phyloP scores from a whole-genome alignment of 2,888 invertebrate species.

The Erpobdella octoculata region DNA sequence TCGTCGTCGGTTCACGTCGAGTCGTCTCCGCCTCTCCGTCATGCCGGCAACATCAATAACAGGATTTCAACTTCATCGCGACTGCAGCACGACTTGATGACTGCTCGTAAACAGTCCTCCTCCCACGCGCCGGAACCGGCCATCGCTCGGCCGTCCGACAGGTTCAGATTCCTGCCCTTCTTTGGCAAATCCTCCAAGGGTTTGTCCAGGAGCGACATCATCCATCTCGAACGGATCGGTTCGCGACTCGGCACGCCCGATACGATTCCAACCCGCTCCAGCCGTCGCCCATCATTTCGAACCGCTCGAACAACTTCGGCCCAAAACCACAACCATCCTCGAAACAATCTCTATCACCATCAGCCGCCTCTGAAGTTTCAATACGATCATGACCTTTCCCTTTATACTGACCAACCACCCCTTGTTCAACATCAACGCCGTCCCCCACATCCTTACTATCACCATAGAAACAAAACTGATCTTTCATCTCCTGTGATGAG shows the following conservation, averaged over 20 bases:
- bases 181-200: not conserved
- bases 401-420: not conserved
- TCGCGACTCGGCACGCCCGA: not conserved
- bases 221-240: slow-evolving; percentile 12
- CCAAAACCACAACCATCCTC: not conserved
- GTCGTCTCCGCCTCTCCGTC: not conserved
- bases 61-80: not conserved
- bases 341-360: not conserved
- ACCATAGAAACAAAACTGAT: not conserved
- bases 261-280: not conserved
- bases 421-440: not conserved
- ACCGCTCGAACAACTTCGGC: not conserved
- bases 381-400: not conserved
- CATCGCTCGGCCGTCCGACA: not conserved
- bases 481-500: too few relatives aligned
- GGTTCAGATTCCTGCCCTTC: not conserved
- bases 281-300: not conserved
- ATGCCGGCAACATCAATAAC: slow-evolving; percentile 1
- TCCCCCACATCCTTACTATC: not conserved
- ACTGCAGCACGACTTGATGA: not conserved
- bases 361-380: not conserved
- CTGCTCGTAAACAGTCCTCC: not conserved
- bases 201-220: not conserved
- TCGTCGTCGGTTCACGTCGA: not conserved
- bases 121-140: not conserved